Conservation (phyloP, 2,113 vertebrate species). For the Dromiciops gliroides region DNA sequence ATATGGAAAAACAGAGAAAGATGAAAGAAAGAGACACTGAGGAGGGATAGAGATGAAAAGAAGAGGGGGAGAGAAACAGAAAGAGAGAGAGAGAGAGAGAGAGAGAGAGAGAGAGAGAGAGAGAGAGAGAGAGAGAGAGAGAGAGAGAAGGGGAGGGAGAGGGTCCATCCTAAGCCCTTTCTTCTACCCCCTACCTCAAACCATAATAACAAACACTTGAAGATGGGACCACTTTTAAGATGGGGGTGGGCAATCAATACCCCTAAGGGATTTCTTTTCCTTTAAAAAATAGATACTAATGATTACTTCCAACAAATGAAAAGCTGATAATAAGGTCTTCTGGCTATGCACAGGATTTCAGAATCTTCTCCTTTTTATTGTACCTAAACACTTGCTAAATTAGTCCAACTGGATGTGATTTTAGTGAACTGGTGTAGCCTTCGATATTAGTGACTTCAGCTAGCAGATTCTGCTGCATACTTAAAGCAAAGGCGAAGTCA, state of each 20-base stretch:
- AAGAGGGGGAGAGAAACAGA: neutral
- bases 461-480: neutral
- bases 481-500: neutral
- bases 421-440: neutral
- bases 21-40: neutral
- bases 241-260: neutral
- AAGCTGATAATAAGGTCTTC: neutral
- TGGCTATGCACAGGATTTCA: neutral
- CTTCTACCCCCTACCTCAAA: neutral
- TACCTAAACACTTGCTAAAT: neutral
- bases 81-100: neutral
- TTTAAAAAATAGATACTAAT: neutral
- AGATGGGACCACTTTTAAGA: neutral
- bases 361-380: neutral
- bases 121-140: neutral
- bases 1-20: neutral
- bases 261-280: neutral
- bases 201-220: neutral
- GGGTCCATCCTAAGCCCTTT: neutral
- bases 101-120: neutral
- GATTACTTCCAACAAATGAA: neutral
- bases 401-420: neutral
- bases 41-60: neutral
- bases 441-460: neutral
- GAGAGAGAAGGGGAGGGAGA: neutral